Base-by-base conservation (phyloP, 2,797 vertebrate genomes). In the Lagodon rhomboides region DNA sequence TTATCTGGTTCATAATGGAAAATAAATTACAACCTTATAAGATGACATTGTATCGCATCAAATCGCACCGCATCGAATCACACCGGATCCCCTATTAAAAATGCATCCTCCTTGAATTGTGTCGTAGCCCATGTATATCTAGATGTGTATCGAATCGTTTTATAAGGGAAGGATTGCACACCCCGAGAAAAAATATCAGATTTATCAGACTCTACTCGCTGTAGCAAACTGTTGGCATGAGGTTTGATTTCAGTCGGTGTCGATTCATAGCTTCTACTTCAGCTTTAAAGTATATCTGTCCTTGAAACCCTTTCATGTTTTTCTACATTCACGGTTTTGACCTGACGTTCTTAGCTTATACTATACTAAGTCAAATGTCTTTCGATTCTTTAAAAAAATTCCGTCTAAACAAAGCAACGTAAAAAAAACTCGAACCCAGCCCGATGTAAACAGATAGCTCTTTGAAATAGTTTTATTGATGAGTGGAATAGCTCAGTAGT, bases 381-480 rank as follows among this genome's bases (percentile, higher is more conserved):
- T 44, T 49, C 2, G n/a, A 3, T 62, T 34, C 38, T 12, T 61
- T 75, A 3, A 56, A 6, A 6, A 63, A 25, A 63, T n/a, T 23
- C 13, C 62, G 30, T 22, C n/a, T 22, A 73, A 68, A 69, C 50
- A 68, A 73, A 85, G 20, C 11, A 38, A 71, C 62, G 6, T 18
- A 47, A 74, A 12, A 12, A 65, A 30, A 68, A 12, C 27, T 18
- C 8, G 17, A n/a, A 46, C 4, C 12, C 38, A 55, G 62, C 8
- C 10, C 2, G 12, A 44, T 49, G 17, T 53, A 66, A 73, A 78
- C 18, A 69, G 17, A 43, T 62, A 3, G 1, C 7, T 68, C 74
- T 70, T 64, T 68, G 6, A 85, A 80, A 79, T 13, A 17, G 5
- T 54, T 79, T 54, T 61, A 67, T n/a, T 80, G 38, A 75, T 50